These are phyloP conservation scores for Tetranychus piercei DNA, from an alignment of 2,888 invertebrate genomes.

Conservation along the genomic window DNA sequence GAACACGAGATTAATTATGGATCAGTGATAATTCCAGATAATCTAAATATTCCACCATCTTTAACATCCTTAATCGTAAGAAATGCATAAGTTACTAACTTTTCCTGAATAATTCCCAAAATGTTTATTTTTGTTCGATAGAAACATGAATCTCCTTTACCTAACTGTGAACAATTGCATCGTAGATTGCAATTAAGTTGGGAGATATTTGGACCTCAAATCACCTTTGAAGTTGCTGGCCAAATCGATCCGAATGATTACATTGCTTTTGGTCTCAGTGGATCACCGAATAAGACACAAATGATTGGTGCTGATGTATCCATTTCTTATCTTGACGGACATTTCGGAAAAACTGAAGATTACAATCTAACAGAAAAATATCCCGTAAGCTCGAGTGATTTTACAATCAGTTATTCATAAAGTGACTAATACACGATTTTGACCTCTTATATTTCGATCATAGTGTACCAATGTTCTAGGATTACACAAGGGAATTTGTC, in stretches of 20 bases:
- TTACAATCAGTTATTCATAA: background rate
- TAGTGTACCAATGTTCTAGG: constrained; percentile 21
- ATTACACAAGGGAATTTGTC: constrained; percentile 49
- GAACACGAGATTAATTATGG: constrained; percentile 48
- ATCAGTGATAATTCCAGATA: constrained; percentile 56
- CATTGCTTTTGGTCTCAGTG: constrained; percentile 73
- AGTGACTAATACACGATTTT: no score
- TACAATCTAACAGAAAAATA: constrained; percentile 66
- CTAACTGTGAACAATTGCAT: constrained; percentile 68
- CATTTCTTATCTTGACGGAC: constrained; percentile 51
- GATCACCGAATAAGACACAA: constrained; percentile 43
- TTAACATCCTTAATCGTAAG: constrained; percentile 41
- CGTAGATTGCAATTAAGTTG: constrained; percentile 62
- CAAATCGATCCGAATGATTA: constrained; percentile 59
- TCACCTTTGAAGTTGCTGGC: constrained; percentile 64
- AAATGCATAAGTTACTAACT: constrained; percentile 13
- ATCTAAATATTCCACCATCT: constrained; percentile 70
- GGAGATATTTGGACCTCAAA: constrained; percentile 73
- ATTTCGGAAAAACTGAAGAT: constrained; percentile 54
- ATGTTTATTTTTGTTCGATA: constrained; percentile 16
- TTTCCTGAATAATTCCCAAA: background rate
- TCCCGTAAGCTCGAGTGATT: constrained; percentile 41
- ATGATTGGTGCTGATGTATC: constrained; percentile 74
- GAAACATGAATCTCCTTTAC: constrained; percentile 42
- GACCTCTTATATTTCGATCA: background rate